phyloP scores from a whole-genome alignment of 2,888 invertebrate species.

The Matsumyia berberina region DNA sequence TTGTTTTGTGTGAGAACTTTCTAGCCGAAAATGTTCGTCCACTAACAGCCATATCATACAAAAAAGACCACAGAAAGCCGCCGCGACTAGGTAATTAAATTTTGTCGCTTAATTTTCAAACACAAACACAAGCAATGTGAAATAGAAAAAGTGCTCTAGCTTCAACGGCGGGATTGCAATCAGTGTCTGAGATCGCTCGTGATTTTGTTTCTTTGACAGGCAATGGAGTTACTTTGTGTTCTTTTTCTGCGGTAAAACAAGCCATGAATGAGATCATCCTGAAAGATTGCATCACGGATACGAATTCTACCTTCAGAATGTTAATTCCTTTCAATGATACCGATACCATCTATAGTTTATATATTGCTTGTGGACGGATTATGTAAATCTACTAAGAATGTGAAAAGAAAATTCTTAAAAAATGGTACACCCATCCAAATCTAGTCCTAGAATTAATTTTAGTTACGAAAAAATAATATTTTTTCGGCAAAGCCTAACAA shows the following conservation, averaged over 20 bases:
- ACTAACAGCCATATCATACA: background rate
- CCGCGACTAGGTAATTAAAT: conserved; percentile 20
- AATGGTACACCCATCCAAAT: background rate
- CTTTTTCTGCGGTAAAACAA: conserved; percentile 19
- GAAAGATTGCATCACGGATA: conserved; percentile 51
- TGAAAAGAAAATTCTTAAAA: background rate
- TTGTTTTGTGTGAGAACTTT: conserved; percentile 49
- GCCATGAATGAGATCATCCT: conserved; percentile 57
- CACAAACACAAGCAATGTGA: conserved; percentile 11
- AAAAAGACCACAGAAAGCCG: conserved; percentile 3
- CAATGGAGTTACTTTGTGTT: background rate
- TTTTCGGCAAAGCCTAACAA: background rate
- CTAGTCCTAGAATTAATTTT: background rate
- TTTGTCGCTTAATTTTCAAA: background rate
- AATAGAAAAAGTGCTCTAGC: conserved; percentile 7
- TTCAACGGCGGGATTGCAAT: conserved; percentile 10
- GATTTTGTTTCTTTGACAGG: conserved; percentile 19
- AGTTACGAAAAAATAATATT: background rate
- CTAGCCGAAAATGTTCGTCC: conserved; percentile 8
- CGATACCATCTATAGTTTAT: background rate
- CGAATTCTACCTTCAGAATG: conserved; percentile 49
- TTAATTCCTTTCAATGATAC: background rate
- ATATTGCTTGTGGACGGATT: too few relatives aligned
- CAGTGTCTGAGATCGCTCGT: conserved; percentile 29
- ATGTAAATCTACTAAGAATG: too few relatives aligned